These are phyloP conservation scores for Carassius auratus DNA, from an alignment of 2,113 vertebrate species.

Conservation along the genomic window DNA sequence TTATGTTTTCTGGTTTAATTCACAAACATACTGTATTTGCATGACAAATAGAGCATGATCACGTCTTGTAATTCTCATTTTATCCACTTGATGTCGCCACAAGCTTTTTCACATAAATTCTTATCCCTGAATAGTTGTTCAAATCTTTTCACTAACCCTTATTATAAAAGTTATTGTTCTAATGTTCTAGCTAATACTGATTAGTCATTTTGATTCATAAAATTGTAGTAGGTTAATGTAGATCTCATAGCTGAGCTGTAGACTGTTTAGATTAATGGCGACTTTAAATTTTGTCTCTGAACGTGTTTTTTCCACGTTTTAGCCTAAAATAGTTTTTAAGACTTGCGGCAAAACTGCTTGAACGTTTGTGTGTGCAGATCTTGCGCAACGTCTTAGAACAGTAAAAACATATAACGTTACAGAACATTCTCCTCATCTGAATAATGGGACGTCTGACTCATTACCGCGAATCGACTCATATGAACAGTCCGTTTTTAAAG, in stretches of 20 bases:
- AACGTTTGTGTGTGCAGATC: not conserved
- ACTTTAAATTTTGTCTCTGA: not conserved
- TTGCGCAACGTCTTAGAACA: slow-evolving; percentile 9
- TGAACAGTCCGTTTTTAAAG: not conserved
- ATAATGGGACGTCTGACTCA: not conserved
- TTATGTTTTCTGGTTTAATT: not conserved
- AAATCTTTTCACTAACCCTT: not conserved
- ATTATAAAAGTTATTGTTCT: not conserved
- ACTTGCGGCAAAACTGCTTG: not conserved
- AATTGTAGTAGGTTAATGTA: not conserved
- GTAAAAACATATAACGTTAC: not conserved
- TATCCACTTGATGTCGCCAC: slow-evolving; percentile 6
- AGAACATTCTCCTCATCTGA: not conserved
- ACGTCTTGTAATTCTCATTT: not conserved
- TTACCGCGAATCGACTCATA: not conserved
- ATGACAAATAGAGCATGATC: not conserved
- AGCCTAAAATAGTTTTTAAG: not conserved
- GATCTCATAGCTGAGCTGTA: not conserved
- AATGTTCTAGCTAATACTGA: not conserved
- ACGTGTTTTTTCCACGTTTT: not conserved
- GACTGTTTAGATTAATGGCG: not conserved
- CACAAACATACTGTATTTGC: not conserved
- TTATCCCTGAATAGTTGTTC: not conserved
- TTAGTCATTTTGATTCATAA: not conserved
- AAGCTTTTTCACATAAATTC: not conserved